Evolutionary conservation across 2,113 vertebrate species (phyloP).

Genomic region (Rynchops niger): DNA sequence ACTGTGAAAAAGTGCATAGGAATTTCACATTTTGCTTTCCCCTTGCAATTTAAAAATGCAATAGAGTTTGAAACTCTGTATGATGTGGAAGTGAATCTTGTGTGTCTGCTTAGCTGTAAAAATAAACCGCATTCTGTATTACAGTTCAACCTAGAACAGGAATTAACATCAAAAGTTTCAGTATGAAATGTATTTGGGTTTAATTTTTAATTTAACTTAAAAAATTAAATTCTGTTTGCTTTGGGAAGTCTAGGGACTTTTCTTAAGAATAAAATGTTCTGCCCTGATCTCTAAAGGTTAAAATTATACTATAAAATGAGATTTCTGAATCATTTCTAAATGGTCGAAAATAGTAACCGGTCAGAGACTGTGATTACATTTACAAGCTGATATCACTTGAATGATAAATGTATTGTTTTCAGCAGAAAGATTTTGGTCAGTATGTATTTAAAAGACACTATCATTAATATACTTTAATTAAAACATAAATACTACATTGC

Average conservation of each 20-base stretch:
- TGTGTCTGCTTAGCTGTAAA: not conserved
- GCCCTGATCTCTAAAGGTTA: slow-evolving; percentile 65
- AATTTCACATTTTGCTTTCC: slow-evolving; percentile 20
- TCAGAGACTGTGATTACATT: slow-evolving; percentile 38
- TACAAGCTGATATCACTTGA: slow-evolving; percentile 41
- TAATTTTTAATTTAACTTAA: slow-evolving; percentile 39
- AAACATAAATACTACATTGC: slow-evolving; percentile 81
- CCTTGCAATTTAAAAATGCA: slow-evolving; percentile 23
- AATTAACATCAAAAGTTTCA: slow-evolving; percentile 37
- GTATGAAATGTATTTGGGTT: slow-evolving; percentile 5
- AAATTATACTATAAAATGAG: slow-evolving; percentile 62
- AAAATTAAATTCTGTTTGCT: slow-evolving; percentile 49
- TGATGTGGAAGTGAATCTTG: not conserved
- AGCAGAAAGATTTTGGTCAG: slow-evolving; percentile 65
- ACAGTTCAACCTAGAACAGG: slow-evolving; percentile 17
- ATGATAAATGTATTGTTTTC: slow-evolving; percentile 60
- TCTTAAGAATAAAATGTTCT: slow-evolving; percentile 38
- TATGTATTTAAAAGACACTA: slow-evolving; percentile 69
- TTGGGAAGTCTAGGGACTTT: slow-evolving; percentile 21
- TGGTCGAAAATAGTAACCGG: slow-evolving; percentile 42
- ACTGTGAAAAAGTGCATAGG: slow-evolving; percentile 10
- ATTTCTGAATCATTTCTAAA: slow-evolving; percentile 59
- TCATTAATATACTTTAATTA: slow-evolving; percentile 81
- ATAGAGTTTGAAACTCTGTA: not conserved
- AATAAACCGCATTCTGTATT: slow-evolving; percentile 30